A percentile compares a stretch with the other conserved stretches of the same genome.
Conservation (phyloP, 1,140 invertebrate species). For the Aphis gossypii region DNA sequence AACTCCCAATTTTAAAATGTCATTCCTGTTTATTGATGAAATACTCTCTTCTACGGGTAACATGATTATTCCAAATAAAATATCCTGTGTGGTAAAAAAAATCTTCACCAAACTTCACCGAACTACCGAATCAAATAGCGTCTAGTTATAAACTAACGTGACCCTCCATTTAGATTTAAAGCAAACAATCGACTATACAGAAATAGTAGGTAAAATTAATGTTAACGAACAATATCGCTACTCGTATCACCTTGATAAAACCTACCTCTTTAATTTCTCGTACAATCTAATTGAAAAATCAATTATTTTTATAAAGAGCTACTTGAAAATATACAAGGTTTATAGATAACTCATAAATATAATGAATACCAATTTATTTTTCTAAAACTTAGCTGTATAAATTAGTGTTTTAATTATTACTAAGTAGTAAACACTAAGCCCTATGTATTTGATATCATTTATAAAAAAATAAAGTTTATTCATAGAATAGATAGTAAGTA, state of each 20-base stretch:
- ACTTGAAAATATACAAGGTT: background rate
- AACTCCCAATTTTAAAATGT: background rate
- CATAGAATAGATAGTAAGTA: background rate
- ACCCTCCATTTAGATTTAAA: conserved; percentile 40
- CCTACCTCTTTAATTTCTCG: conserved; percentile 34
- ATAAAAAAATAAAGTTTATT: background rate
- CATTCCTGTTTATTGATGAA: background rate
- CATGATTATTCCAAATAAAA: background rate
- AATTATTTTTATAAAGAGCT: conserved; percentile 26
- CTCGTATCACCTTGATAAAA: conserved; percentile 38
- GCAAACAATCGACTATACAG: conserved; percentile 19
- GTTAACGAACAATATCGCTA: conserved; percentile 10
- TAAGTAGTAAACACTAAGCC: background rate
- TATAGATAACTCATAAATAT: conserved; percentile 1
- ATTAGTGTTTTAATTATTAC: background rate
- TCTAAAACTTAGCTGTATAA: background rate
- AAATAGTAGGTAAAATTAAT: conserved; percentile 35
- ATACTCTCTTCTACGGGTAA: background rate
- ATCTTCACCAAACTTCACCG: conserved; percentile 20
- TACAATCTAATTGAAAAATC: conserved; percentile 22
- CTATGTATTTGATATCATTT: background rate
- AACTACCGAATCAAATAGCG: conserved; percentile 46
- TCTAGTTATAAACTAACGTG: conserved; percentile 45
- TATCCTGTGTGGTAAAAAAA: background rate
- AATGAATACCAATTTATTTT: background rate